Evolutionary conservation across 2,113 vertebrate genomes (phyloP).

Genomic region (Anas platyrhynchos): DNA sequence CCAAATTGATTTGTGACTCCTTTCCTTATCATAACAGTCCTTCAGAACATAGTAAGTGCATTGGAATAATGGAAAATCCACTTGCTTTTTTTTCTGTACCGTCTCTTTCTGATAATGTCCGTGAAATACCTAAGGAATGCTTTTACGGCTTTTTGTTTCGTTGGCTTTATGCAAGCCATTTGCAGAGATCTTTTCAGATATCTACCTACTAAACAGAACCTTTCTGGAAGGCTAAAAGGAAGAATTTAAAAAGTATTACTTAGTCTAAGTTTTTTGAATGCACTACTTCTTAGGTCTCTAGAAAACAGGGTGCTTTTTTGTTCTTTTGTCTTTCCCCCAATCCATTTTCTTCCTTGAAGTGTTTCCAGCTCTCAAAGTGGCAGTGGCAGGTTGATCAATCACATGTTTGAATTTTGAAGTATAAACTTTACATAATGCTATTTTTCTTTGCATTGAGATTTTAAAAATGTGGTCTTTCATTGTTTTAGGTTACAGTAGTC

Average conservation of each 20-base stretch:
- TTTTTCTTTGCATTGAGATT: not conserved
- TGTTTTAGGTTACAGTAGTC: not conserved
- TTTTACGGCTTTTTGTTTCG: not conserved
- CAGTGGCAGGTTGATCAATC: not conserved
- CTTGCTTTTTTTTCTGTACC: conserved; percentile 20
- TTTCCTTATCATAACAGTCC: conserved; percentile 22
- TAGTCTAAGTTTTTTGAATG: not conserved
- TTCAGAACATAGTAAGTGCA: conserved; percentile 28
- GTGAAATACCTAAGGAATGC: conserved; percentile 38
- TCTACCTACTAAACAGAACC: not conserved
- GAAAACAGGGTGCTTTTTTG: accelerated
- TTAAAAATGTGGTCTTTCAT: not conserved
- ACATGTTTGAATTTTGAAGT: not conserved
- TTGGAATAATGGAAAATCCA: conserved; percentile 47
- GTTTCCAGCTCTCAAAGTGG: not conserved
- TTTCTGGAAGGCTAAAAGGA: not conserved
- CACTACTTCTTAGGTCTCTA: not conserved
- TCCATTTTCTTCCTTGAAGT: not conserved
- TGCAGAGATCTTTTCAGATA: not conserved
- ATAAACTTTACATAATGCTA: not conserved
- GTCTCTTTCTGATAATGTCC: conserved; percentile 2
- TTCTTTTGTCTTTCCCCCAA: not conserved
- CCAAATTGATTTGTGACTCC: conserved; percentile 47
- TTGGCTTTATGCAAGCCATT: conserved; percentile 11
- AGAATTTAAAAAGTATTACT: not conserved